Evolutionary conservation across 2,888 invertebrate genomes (phyloP).

Genomic region (Balanococcus diminutus): DNA sequence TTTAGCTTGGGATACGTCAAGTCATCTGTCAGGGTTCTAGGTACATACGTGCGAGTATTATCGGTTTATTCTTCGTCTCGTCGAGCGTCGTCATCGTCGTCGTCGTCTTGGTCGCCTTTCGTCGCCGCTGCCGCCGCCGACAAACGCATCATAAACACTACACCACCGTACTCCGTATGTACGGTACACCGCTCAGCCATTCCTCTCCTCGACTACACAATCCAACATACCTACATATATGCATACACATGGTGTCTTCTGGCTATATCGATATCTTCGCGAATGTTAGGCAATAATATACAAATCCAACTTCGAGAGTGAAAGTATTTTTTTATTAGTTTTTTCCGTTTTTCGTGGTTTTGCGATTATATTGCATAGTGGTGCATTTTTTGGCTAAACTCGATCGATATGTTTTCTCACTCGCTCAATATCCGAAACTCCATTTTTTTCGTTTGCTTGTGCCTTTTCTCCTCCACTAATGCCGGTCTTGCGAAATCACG

Average conservation of each 20-base stretch:
- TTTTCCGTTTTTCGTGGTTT: conserved; percentile 31
- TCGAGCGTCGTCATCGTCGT: not conserved
- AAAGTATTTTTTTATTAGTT: conserved; percentile 15
- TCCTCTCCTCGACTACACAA: not conserved
- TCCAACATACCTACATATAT: not conserved
- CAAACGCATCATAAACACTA: conserved; percentile 26
- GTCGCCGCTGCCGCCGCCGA: not conserved
- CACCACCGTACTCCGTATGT: not conserved
- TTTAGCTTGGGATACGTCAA: conserved; percentile 46
- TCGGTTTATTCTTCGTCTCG: conserved; percentile 1
- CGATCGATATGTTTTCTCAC: not conserved
- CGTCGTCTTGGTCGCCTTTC: not conserved
- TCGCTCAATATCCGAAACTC: not conserved
- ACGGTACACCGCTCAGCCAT: not conserved
- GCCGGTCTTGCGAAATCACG: conserved; percentile 51
- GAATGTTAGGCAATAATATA: conserved; percentile 48
- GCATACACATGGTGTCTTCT: conserved; percentile 23
- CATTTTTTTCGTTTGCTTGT: conserved; percentile 18
- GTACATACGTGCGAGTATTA: no score
- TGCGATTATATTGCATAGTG: conserved; percentile 23
- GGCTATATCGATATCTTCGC: conserved; percentile 35
- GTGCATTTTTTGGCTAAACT: not conserved
- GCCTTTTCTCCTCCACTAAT: not conserved
- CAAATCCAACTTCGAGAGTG: conserved; percentile 43
- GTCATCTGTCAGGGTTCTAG: conserved; percentile 51